Percentiles rank a stretch among this genome's conserved stretches.
Conservation (phyloP, 2,888 invertebrate species). For the Xiphydria camelus region DNA sequence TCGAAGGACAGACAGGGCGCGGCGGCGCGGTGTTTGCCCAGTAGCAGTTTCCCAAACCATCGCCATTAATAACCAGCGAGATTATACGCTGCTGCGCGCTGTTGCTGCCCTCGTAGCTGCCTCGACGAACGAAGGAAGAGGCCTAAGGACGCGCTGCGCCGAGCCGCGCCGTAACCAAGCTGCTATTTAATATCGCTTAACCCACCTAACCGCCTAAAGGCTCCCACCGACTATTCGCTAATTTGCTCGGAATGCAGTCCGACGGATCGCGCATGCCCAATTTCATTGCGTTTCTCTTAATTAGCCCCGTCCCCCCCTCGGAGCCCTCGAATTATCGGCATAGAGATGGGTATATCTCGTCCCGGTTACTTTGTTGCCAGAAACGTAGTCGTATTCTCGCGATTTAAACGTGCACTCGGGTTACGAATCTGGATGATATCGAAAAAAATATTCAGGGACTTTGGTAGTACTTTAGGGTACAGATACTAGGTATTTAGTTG, state of each 20-base stretch:
- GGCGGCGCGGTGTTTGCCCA: slow-evolving; percentile 46
- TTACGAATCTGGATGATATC: no score
- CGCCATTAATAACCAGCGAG: slow-evolving; percentile 57
- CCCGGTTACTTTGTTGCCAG: no score
- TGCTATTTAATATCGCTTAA: slow-evolving; percentile 48
- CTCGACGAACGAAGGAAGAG: slow-evolving; percentile 17
- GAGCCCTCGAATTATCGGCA: no score
- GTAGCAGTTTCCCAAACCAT: slow-evolving; percentile 58
- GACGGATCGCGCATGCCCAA: slow-evolving; percentile 11
- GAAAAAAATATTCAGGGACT: no score
- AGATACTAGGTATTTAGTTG: no score
- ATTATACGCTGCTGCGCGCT: slow-evolving; percentile 52
- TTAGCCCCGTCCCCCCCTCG: no score
- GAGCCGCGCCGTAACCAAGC: slow-evolving; percentile 35
- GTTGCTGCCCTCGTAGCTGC: slow-evolving; percentile 14
- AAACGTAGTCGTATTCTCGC: no score
- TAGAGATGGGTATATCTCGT: no score
- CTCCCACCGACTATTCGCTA: slow-evolving; percentile 43
- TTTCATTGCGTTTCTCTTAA: no score
- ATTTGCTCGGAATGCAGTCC: slow-evolving; percentile 45
- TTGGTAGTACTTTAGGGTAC: no score
- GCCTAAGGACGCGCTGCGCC: slow-evolving; percentile 3
- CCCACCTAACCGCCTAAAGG: slow-evolving; percentile 31
- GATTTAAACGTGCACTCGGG: no score
- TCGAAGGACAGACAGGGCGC: slow-evolving; percentile 8